phyloP scores from a whole-genome alignment of 1,140 invertebrate species.

The Popillia japonica region DNA sequence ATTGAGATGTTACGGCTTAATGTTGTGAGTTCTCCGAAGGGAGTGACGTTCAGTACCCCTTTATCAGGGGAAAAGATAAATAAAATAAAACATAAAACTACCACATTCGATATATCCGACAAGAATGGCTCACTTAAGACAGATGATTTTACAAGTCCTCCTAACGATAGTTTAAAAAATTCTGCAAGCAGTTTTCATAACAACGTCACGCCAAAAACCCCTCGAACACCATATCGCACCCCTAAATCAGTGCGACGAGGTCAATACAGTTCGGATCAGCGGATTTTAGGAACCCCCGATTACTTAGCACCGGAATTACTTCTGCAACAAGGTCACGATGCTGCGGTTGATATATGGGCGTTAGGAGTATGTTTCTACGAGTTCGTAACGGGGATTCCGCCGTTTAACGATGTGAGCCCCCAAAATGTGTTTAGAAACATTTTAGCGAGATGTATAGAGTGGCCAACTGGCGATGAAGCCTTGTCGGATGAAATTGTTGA shows the following conservation, averaged over 20 bases:
- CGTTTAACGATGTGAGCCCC: slow-evolving; percentile 92
- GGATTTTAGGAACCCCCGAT: slow-evolving; percentile 93
- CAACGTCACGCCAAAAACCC: slow-evolving; percentile 64
- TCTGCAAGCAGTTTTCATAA: slow-evolving; percentile 42
- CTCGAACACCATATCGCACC: slow-evolving; percentile 82
- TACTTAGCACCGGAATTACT: slow-evolving; percentile 94
- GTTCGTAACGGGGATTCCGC: slow-evolving; percentile 93
- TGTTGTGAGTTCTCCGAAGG: slow-evolving; percentile 51
- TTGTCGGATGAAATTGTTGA: slow-evolving; percentile 73
- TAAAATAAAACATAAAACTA: slow-evolving; percentile 66
- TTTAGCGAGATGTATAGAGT: slow-evolving; percentile 84
- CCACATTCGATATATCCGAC: slow-evolving; percentile 68
- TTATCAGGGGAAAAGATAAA: slow-evolving; percentile 70
- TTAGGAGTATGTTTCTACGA: slow-evolving; percentile 95
- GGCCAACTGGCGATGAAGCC: slow-evolving; percentile 88
- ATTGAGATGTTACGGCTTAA: slow-evolving; percentile 57
- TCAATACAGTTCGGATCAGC: slow-evolving; percentile 71
- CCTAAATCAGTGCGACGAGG: slow-evolving; percentile 86
- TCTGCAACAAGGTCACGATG: slow-evolving; percentile 77
- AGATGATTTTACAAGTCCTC: slow-evolving; percentile 61
- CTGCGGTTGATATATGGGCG: slow-evolving; percentile 96
- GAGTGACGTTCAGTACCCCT: slow-evolving; percentile 79
- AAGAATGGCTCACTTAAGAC: neutral
- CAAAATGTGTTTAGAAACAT: slow-evolving; percentile 96
- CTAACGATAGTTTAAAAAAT: slow-evolving; percentile 50